Conservation (phyloP, 1,140 invertebrate genomes). For the Dysdera silvatica region DNA sequence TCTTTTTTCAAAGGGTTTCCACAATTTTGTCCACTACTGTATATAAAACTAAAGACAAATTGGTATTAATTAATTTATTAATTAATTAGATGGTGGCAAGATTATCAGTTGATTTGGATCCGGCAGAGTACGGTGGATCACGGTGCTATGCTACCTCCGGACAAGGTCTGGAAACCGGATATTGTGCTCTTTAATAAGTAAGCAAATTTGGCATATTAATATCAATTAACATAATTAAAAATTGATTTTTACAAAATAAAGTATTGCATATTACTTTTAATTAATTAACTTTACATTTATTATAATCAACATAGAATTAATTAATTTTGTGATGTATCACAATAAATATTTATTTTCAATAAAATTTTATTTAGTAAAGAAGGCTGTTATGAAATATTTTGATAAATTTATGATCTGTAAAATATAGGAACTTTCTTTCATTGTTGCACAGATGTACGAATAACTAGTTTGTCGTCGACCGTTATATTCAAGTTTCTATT, state of each 20-base stretch:
- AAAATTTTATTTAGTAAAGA: no score
- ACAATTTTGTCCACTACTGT: no score
- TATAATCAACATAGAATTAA: not conserved
- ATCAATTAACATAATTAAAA: not conserved
- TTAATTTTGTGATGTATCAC: conserved; percentile 5
- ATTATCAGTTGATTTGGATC: conserved; percentile 50
- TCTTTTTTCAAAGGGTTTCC: no score
- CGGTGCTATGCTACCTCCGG: conserved; percentile 49
- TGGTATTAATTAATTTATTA: not conserved
- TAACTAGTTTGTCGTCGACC: no score
- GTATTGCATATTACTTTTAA: not conserved
- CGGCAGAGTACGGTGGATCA: conserved; percentile 49
- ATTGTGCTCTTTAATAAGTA: conserved; percentile 48
- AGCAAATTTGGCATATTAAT: conserved; percentile 26
- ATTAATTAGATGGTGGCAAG: conserved; percentile 40
- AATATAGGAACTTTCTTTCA: no score
- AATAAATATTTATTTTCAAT: no score
- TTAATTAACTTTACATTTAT: not conserved
- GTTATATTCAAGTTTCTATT: no score
- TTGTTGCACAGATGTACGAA: no score
- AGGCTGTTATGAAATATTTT: conserved; percentile 6
- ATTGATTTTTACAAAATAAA: not conserved
- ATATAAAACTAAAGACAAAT: conserved; percentile 47
- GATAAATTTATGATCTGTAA: no score
- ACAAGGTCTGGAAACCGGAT: conserved; percentile 50